Evolutionary conservation across 1,140 invertebrate species (phyloP).

Genomic region (Drosophila chauvacae): DNA sequence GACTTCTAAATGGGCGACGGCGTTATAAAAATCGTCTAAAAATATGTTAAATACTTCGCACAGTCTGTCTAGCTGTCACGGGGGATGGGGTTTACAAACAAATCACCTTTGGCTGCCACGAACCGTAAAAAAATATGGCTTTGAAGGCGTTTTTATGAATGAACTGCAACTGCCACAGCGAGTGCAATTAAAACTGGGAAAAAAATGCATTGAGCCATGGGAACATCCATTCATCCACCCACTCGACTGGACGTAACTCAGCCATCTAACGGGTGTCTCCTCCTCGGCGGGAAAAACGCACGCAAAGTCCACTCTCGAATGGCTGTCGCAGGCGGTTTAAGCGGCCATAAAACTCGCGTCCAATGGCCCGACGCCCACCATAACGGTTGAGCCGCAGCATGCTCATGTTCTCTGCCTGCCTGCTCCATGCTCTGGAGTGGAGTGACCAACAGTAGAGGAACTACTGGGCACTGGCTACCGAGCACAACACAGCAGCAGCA

Average conservation of each 20-base stretch:
- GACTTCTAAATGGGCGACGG: conserved; percentile 55
- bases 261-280: conserved; percentile 34
- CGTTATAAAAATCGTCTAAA: conserved; percentile 62
- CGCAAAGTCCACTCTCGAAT: conserved; percentile 20
- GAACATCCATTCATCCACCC: conserved; percentile 25
- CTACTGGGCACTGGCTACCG: conserved; percentile 34
- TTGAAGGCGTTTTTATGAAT: conserved; percentile 63
- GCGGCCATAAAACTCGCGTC: conserved; percentile 39
- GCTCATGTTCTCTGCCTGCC: conserved; percentile 9
- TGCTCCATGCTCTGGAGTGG: conserved; percentile 15
- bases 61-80: conserved; percentile 1
- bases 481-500: not conserved
- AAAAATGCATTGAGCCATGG: conserved; percentile 34
- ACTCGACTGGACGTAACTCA: conserved; percentile 39
- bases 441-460: conserved; percentile 27
- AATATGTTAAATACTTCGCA: conserved; percentile 57
- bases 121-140: conserved; percentile 56
- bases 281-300: conserved; percentile 28
- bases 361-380: conserved; percentile 44
- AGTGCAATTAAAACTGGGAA: conserved; percentile 35
- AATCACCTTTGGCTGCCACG: conserved; percentile 29
- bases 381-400: conserved; percentile 13
- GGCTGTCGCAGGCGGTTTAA: conserved; percentile 42
- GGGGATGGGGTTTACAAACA: conserved; percentile 12
- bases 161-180: conserved; percentile 26